phyloP scores from a whole-genome alignment of 1,140 invertebrate genomes.

The Nymphalis io region DNA sequence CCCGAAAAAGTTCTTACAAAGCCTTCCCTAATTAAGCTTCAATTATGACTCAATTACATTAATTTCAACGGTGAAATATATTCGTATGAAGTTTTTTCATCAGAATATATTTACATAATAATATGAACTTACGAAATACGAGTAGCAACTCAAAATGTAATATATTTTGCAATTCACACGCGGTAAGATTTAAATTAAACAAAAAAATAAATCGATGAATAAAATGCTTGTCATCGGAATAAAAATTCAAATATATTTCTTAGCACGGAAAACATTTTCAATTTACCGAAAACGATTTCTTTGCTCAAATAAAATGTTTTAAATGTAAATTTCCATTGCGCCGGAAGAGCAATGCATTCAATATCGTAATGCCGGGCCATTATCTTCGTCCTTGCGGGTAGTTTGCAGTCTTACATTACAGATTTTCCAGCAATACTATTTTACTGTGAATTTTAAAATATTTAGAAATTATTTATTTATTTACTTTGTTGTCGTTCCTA shows the following conservation, averaged over 20 bases:
- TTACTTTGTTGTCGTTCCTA: too few species aligned
- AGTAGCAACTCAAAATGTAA: too few species aligned
- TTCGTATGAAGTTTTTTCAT: too few species aligned
- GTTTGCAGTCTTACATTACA: not conserved
- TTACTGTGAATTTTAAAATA: not conserved
- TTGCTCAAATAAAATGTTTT: not conserved
- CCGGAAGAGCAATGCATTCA: slow-evolving; percentile 4
- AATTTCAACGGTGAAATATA: too few species aligned
- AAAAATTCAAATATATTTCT: not conserved
- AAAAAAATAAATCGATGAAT: not conserved
- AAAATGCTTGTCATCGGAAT: not conserved
- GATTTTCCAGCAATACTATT: not conserved
- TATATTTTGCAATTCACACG: too few species aligned
- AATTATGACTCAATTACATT: too few species aligned
- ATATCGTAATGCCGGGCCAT: not conserved
- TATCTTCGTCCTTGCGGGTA: not conserved
- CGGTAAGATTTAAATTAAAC: not conserved
- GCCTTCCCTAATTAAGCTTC: too few species aligned
- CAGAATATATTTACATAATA: too few species aligned
- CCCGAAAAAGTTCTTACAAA: too few species aligned
- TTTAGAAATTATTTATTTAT: not conserved
- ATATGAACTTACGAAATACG: too few species aligned
- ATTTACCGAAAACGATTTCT: slow-evolving; percentile 1
- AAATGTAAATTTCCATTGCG: slow-evolving; percentile 3
- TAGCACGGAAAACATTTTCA: not conserved